phyloP scores from a whole-genome alignment of 2,888 invertebrate genomes.

The Stramonita haemastoma region DNA sequence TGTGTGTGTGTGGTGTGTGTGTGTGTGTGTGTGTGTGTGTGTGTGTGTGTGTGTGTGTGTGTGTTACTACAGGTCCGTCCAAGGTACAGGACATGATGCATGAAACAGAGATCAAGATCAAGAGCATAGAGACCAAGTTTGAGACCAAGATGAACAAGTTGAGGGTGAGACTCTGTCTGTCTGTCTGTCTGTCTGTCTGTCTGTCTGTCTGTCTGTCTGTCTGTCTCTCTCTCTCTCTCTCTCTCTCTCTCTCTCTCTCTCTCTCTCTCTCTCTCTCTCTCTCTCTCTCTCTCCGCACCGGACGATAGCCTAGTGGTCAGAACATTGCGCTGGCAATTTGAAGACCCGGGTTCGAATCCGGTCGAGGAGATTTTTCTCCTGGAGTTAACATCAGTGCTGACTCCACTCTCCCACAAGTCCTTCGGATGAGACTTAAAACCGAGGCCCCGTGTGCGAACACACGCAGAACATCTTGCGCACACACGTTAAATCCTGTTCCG shows the following conservation, averaged over 20 bases:
- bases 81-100: conserved; percentile 61
- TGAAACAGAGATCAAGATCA: conserved; percentile 55
- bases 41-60: conserved; percentile 20
- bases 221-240: not conserved
- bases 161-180: conserved; percentile 8
- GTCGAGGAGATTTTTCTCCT: too few species aligned
- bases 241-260: not conserved
- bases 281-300: not conserved
- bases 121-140: conserved; percentile 51
- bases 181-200: not conserved
- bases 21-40: conserved; percentile 23
- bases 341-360: too few species aligned
- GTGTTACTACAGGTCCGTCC: conserved; percentile 58
- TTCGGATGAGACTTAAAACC: too few species aligned
- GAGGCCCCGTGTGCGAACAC: too few species aligned
- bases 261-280: too few species aligned
- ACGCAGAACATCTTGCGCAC: too few species aligned
- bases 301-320: too few species aligned
- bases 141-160: conserved; percentile 44
- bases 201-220: not conserved
- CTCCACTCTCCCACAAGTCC: too few species aligned
- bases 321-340: too few species aligned
- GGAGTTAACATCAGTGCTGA: too few species aligned
- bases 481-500: too few species aligned
- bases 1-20: not conserved